Evolutionary conservation across 2,113 vertebrate genomes (phyloP), one percentile per base, ranked within the genome.

Genomic region (Condylura cristata): DNA sequence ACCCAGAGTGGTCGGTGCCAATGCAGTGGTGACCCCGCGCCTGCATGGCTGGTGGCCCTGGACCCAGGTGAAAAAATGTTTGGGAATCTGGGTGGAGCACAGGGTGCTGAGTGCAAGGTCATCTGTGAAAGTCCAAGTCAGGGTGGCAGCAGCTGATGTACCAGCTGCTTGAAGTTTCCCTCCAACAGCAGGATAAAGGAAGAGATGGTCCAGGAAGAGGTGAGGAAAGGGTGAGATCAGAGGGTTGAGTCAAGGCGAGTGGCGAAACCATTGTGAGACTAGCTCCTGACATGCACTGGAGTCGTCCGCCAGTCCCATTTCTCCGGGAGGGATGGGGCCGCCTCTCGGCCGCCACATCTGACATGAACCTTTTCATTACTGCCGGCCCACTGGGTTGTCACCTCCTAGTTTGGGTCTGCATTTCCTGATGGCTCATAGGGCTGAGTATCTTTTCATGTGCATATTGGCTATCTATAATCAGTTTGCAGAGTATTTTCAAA

Each of bases 401-500:
- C 51, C 48, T 87, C 37, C 17, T 46, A 46, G 63, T n/a, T 74
- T 74, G 65, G 58, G 53, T 68, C 90, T 72, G 53, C n/a, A 72
- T 79, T 92, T 86, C 56, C 39, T 86, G 44, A 28, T 63, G 60
- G 61, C 41, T 82, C 53, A 80, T 51, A 51, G 28, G 61, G 26
- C 61, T 53, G 51, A 68, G 3, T 60, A 8, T 89, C 13, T 78
- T 82, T 92, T 86, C 66, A 72, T 83, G 26, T 71, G 53, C n/a
- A 71, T 82, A 66, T 86, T 46, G 65, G 66, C 34, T 79, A 58
- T 71, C 39, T 79, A 26, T 72, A 32, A 71, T 51, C 71, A 66
- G 86, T 85, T 13, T 70, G 60, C 85, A 93, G 72, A 75, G 6
- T 65, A 44, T 89, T 92, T 94, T 92, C 78, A 92, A 81, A n/a